phyloP scores from a whole-genome alignment of 2,797 vertebrate genomes.

The Crax fasciolata region DNA sequence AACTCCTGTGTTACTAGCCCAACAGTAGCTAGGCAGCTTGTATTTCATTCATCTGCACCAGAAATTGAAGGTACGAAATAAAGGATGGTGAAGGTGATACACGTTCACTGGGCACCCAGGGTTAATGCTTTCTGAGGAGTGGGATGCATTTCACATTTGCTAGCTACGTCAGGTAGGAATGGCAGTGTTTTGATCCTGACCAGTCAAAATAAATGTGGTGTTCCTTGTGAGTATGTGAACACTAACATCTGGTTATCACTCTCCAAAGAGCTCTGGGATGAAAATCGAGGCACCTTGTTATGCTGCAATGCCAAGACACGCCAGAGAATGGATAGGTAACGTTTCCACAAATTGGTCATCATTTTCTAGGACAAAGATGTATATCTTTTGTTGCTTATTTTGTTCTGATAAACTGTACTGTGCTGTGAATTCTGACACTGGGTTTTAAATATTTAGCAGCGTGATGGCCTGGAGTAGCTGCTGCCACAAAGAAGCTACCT shows the following conservation, averaged over 20 bases:
- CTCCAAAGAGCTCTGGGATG: not conserved
- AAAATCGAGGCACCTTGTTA: not conserved
- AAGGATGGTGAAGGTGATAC: not conserved
- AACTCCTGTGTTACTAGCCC: not conserved
- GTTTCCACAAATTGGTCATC: not conserved
- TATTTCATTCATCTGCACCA: not conserved
- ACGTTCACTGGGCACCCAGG: fast-evolving
- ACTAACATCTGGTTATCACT: not conserved
- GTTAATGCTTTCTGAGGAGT: not conserved
- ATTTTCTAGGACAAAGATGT: fast-evolving
- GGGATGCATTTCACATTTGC: not conserved
- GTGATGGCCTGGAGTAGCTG: not conserved
- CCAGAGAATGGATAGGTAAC: not conserved
- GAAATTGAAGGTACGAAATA: not conserved
- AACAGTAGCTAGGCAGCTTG: not conserved
- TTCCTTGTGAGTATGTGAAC: not conserved
- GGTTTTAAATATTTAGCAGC: not conserved
- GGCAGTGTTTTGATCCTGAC: not conserved
- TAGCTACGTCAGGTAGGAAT: not conserved
- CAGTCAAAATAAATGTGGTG: not conserved
- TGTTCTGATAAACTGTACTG: not conserved
- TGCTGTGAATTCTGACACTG: not conserved
- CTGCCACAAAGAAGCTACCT: not conserved
- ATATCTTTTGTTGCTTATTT: not conserved
- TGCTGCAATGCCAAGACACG: not conserved